These are phyloP conservation scores for Eupithecia pulchellata DNA, from an alignment of 2,888 invertebrate genomes.

Conservation along the genomic window DNA sequence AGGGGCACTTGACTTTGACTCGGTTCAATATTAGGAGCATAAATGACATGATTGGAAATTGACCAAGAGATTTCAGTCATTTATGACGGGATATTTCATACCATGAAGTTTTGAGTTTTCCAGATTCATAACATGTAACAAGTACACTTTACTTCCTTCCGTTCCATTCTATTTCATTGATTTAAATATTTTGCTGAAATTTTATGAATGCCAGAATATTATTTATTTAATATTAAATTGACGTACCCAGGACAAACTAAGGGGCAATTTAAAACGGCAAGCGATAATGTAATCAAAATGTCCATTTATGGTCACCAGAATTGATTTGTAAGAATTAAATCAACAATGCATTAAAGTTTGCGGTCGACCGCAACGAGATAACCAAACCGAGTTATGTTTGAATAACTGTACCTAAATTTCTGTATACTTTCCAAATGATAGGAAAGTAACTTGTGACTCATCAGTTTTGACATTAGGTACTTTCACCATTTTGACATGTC, in stretches of 20 bases:
- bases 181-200: neutral
- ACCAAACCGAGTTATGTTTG: conserved; percentile 53
- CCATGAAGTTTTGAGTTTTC: too few species aligned
- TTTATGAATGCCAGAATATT: neutral
- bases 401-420: conserved; percentile 55
- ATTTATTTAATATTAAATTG: neutral
- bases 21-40: conserved; percentile 50
- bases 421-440: conserved; percentile 62
- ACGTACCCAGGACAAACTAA: neutral
- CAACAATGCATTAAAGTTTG: conserved; percentile 37
- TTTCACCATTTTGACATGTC: conserved; percentile 65
- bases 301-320: neutral
- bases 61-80: conserved; percentile 37
- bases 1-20: conserved; percentile 72
- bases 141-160: neutral
- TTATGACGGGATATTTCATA: too few species aligned
- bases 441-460: conserved; percentile 55
- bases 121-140: conserved; percentile 37
- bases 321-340: conserved; percentile 30
- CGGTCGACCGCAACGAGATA: conserved; percentile 54
- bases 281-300: neutral
- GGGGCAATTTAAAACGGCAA: neutral
- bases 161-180: neutral
- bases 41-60: conserved; percentile 44
- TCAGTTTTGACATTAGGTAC: conserved; percentile 53